phyloP scores from a whole-genome alignment of 2,888 invertebrate species.

The Phytoseiulus persimilis region DNA sequence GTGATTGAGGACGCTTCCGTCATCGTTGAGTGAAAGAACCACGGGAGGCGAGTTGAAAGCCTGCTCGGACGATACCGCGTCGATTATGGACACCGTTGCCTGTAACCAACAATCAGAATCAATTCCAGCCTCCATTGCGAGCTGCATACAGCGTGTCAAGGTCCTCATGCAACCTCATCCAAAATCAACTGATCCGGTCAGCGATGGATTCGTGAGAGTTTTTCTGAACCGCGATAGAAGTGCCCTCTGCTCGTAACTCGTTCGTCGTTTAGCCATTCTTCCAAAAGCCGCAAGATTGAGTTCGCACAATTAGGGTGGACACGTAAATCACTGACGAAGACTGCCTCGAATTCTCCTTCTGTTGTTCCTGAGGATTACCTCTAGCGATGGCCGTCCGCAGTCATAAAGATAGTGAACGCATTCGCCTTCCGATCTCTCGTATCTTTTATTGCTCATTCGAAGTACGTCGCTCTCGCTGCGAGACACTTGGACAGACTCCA shows the following conservation, averaged over 20 bases:
- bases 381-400: background rate
- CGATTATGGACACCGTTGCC: slow-evolving; percentile 20
- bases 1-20: slow-evolving; percentile 15
- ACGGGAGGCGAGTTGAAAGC: slow-evolving; percentile 23
- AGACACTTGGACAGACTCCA: background rate
- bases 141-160: background rate
- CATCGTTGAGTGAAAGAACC: background rate
- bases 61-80: slow-evolving; percentile 9
- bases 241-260: too few species aligned
- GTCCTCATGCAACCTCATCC: too few species aligned
- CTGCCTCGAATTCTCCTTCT: background rate
- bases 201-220: too few species aligned
- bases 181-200: too few species aligned
- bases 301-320: background rate
- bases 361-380: background rate
- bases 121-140: background rate
- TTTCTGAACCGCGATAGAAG: too few species aligned
- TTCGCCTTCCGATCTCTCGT: background rate
- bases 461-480: background rate
- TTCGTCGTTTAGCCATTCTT: background rate
- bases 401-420: background rate
- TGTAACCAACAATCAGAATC: background rate
- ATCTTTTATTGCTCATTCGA: background rate
- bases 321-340: background rate
- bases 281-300: background rate